Evolutionary conservation across 2,113 vertebrate species (phyloP).

Genomic region (Haemorhous mexicanus): DNA sequence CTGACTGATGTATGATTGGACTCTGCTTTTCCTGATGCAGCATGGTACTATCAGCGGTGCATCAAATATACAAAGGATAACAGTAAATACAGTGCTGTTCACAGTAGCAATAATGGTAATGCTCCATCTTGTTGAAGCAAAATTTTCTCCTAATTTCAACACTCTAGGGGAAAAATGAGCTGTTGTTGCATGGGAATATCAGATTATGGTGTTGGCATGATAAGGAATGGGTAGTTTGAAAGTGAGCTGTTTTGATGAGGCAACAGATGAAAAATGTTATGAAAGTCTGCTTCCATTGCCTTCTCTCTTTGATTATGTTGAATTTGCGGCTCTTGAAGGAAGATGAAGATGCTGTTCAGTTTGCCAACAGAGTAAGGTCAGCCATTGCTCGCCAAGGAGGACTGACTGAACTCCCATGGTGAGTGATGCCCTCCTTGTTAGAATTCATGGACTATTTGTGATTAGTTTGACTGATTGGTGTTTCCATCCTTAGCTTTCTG

Average conservation of each 20-base stretch:
- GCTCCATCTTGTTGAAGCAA: not conserved
- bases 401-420: conserved; percentile 91
- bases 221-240: not conserved
- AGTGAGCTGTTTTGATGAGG: not conserved
- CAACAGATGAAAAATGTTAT: not conserved
- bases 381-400: conserved; percentile 90
- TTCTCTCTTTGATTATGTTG: conserved; percentile 2
- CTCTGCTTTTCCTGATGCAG: not conserved
- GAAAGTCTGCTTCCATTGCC: not conserved
- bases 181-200: not conserved
- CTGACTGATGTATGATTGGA: not conserved
- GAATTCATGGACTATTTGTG: not conserved
- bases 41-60: not conserved
- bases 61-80: not conserved
- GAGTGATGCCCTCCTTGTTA: conserved; percentile 36
- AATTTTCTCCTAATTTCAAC: not conserved
- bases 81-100: not conserved
- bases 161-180: not conserved
- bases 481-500: not conserved
- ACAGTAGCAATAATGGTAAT: not conserved
- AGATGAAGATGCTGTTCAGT: conserved; percentile 88
- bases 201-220: not conserved
- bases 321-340: conserved; percentile 71
- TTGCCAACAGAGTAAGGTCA: conserved; percentile 92
- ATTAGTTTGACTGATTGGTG: not conserved